Conservation (phyloP, 2,888 invertebrate species). For the Pterobdella sp. region DNA sequence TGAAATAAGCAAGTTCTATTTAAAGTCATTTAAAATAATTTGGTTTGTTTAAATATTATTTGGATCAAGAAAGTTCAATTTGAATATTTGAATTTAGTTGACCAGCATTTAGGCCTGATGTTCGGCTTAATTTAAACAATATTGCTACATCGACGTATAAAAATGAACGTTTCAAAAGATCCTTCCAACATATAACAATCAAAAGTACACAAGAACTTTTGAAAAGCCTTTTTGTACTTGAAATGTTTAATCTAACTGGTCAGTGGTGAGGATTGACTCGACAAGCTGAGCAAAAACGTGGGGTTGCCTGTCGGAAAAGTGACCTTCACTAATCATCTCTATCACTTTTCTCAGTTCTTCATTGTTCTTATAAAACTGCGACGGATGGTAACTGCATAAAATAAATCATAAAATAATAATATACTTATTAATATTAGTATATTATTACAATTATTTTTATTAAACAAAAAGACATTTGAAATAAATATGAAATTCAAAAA, state of each 20-base stretch:
- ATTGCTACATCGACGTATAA: neutral
- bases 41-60: neutral
- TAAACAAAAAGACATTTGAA: too few species aligned
- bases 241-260: slow-evolving; percentile 59
- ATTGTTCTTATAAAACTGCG: slow-evolving; percentile 80
- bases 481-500: too few species aligned
- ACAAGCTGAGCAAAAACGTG: slow-evolving; percentile 80
- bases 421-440: too few species aligned
- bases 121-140: neutral
- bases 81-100: too few species aligned
- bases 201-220: too few species aligned
- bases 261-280: slow-evolving; percentile 80
- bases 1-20: slow-evolving; percentile 41
- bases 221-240: too few species aligned
- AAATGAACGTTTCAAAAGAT: too few species aligned
- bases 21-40: neutral
- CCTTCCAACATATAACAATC: too few species aligned
- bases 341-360: slow-evolving; percentile 84
- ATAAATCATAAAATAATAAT: too few species aligned
- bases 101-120: neutral
- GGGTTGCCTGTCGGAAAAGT: slow-evolving; percentile 84
- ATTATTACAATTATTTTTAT: too few species aligned
- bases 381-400: slow-evolving; percentile 85
- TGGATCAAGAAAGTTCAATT: too few species aligned
- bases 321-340: slow-evolving; percentile 86